Evolutionary conservation across 1,140 invertebrate genomes (phyloP).

Genomic region (Bombus huntii): DNA sequence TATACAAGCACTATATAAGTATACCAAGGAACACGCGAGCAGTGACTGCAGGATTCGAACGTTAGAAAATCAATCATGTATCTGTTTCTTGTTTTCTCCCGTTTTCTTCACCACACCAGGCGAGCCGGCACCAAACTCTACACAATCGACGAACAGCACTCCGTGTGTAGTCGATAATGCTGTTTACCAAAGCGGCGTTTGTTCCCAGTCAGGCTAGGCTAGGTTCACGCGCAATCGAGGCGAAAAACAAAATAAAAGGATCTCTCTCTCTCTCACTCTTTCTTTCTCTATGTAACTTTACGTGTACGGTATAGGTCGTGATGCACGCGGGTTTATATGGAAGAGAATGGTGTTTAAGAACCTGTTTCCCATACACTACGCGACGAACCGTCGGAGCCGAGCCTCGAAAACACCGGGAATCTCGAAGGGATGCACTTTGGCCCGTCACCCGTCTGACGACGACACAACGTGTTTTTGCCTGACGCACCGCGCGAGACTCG

Average conservation of each 20-base stretch:
- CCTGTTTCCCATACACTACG: constrained; percentile 69
- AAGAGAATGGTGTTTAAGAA: constrained; percentile 61
- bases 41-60: not conserved
- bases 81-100: not conserved
- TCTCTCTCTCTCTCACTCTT: constrained; percentile 13
- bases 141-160: constrained; percentile 29
- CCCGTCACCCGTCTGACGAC: constrained; percentile 65
- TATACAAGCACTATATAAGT: no score
- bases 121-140: not conserved
- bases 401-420: constrained; percentile 61
- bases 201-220: constrained; percentile 35
- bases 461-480: constrained; percentile 66
- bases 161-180: constrained; percentile 40
- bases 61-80: not conserved
- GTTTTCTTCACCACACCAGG: constrained; percentile 10
- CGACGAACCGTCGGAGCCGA: constrained; percentile 62
- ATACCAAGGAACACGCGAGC: not conserved
- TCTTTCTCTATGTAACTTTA: not conserved
- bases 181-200: constrained; percentile 53
- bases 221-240: constrained; percentile 33
- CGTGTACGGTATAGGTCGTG: not conserved
- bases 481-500: constrained; percentile 66
- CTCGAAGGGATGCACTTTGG: constrained; percentile 53
- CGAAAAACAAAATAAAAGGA: constrained; percentile 44
- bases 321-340: not conserved